phyloP scores from a whole-genome alignment of 2,888 invertebrate genomes.

The Caenorhabditis wallacei region DNA sequence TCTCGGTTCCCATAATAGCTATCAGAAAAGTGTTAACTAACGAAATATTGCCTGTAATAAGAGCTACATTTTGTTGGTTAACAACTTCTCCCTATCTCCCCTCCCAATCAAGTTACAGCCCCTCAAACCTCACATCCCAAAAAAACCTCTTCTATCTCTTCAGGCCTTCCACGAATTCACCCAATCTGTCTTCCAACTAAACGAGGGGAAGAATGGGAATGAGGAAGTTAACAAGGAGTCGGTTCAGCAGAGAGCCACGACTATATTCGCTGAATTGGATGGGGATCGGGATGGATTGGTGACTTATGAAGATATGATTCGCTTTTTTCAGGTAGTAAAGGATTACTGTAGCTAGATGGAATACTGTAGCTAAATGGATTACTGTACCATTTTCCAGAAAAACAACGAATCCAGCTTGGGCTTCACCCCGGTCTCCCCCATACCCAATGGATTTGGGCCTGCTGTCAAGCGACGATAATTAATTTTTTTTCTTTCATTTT shows the following conservation, averaged over 20 bases:
- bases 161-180: constrained; percentile 78
- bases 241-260: constrained; percentile 71
- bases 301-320: constrained; percentile 68
- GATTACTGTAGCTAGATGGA: not conserved
- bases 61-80: no score
- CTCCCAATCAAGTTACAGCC: no score
- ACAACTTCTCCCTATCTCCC: no score
- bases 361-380: no score
- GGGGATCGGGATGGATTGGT: constrained; percentile 72
- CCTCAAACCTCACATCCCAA: no score
- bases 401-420: constrained; percentile 55
- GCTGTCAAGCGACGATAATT: constrained; percentile 8
- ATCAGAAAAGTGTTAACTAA: no score
- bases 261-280: constrained; percentile 71
- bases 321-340: constrained; percentile 65
- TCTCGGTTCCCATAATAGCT: no score
- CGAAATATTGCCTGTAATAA: no score
- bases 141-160: not conserved
- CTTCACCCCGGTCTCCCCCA: constrained; percentile 54
- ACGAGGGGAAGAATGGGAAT: constrained; percentile 62
- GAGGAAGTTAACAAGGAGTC: constrained; percentile 69
- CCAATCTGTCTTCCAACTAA: constrained; percentile 76
- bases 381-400: constrained; percentile 31
- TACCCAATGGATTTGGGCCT: constrained; percentile 49
- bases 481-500: no score